A percentile compares a stretch with the other conserved stretches of the same genome.
phyloP scores from a whole-genome alignment of 2,797 vertebrate genomes.

The Hafferia zeledoni region DNA sequence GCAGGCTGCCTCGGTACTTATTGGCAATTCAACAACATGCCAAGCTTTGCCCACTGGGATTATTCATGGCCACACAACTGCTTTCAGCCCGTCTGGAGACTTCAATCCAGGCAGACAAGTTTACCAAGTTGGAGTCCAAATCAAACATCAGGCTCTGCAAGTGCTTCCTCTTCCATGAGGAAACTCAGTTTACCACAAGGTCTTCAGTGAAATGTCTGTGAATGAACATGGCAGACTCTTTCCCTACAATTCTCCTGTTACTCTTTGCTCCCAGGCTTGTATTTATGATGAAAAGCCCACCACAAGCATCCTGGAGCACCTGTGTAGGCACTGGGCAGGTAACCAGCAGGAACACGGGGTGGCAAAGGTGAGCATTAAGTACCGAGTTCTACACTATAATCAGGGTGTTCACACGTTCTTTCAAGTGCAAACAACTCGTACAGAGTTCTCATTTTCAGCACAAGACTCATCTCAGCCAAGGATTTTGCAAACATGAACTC shows the following conservation, averaged over 20 bases:
- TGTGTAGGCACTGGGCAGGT: neutral
- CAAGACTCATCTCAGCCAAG: neutral
- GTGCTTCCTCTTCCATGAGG: neutral
- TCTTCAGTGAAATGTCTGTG: neutral
- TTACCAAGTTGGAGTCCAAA: neutral
- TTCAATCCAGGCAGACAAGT: neutral
- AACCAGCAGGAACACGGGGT: neutral
- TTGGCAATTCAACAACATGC: neutral
- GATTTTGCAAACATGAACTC: neutral
- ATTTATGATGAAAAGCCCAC: neutral
- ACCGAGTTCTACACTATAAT: neutral
- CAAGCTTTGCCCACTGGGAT: neutral
- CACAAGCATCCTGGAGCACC: neutral
- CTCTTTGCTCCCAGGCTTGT: neutral
- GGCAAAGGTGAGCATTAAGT: neutral
- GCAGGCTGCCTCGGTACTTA: neutral
- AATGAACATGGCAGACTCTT: neutral
- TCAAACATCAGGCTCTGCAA: neutral
- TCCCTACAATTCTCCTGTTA: neutral
- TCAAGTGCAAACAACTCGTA: neutral
- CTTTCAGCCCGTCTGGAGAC: neutral
- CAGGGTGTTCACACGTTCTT: fast-evolving
- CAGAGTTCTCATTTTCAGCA: neutral
- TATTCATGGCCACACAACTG: neutral
- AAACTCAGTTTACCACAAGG: neutral